phyloP scores from a whole-genome alignment of 30 jellyfish, hydroid and myxozoan genomes.

The Pseudorhiza aurosa region DNA sequence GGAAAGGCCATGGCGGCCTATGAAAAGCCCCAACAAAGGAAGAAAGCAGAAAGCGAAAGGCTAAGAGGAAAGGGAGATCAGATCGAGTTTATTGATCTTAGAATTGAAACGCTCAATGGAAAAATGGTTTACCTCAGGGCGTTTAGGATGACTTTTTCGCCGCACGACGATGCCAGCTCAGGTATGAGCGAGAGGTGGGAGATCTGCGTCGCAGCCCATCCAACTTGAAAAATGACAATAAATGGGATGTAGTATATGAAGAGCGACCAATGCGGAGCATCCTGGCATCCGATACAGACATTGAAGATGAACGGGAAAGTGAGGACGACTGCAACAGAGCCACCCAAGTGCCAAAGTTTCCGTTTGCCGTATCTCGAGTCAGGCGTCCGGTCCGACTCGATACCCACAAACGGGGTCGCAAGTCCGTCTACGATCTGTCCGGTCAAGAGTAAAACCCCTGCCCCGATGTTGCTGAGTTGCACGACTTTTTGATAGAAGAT shows the following conservation, averaged over 20 bases:
- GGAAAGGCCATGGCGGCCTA: no score
- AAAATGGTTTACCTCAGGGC: slow-evolving; percentile 82
- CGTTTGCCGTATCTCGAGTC: slow-evolving; percentile 76
- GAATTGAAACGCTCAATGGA: no score
- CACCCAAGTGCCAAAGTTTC: slow-evolving; percentile 83
- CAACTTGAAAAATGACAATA: slow-evolving; percentile 75
- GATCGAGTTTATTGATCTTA: no score
- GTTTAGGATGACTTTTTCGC: slow-evolving; percentile 75
- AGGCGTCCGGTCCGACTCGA: slow-evolving; percentile 73
- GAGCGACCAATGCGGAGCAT: slow-evolving; percentile 61
- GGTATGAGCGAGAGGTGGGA: slow-evolving; percentile 88
- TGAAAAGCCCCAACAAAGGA: no score
- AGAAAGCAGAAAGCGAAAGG: no score
- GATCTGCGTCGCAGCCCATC: slow-evolving; percentile 93
- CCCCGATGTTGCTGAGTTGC: slow-evolving; percentile 32
- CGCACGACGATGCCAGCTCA: slow-evolving; percentile 58
- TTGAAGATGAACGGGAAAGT: slow-evolving; percentile 87
- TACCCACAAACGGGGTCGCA: slow-evolving; percentile 92
- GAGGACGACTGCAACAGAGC: slow-evolving; percentile 68
- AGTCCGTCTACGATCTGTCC: slow-evolving; percentile 93
- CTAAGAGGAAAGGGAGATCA: no score
- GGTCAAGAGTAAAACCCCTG: slow-evolving; percentile 72
- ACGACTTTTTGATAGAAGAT: slow-evolving; percentile 73
- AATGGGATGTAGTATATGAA: slow-evolving; percentile 80
- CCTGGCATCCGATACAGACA: slow-evolving; percentile 62